Evolutionary conservation across 2,113 vertebrate species (phyloP), one percentile per base, ranked within the genome.

Genomic region (Pangasianodon gigas): DNA sequence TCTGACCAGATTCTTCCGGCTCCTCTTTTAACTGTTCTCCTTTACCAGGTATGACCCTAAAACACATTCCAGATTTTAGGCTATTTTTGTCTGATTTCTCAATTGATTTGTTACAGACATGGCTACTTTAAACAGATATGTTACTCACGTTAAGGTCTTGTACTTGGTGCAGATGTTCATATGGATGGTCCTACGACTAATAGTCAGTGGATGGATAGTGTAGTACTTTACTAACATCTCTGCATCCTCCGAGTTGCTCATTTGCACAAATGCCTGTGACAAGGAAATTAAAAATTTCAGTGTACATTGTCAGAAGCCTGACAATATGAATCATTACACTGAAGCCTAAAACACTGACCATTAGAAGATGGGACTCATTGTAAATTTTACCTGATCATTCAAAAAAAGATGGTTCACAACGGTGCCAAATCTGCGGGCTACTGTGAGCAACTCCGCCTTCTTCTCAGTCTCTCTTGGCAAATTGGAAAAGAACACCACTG

Each of bases 151-250:
- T 52, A 96, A 93, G 2, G 94, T 96, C 91, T 95, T 96, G 94
- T 96, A 96, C 86, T 96, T 96, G 58, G 94, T 90, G 91, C 96
- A 96, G 94, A 96, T 94, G 93, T 96, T 96, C 82, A 96, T 93
- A 51, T 93, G 94, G 87, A 96, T 91, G 2, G 41, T 69, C 67
- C 94, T 60, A 3, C 93, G 95, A 37, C 58, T 93, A 89, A 96
- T 94, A 84, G 89, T 93, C 46, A 96, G 94, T 0, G 97, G 96
- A 88, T 97, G 97, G 82, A 97, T 93, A 48, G 94, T 98, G 29
- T 98, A 99, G 91, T 99, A 99, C 69, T 99, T 98, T 0, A 98
- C 98, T 92, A 97, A 95, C 95, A 97, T 98, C 92, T 98, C 96
- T 18, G 98, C 98, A 90, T 99, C 98, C 85, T 97, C 96, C 0